Percentiles rank a stretch among this genome's conserved stretches.
Evolutionary conservation across 2,888 invertebrate species (phyloP).

Genomic region (Protophormia terraenovae): DNA sequence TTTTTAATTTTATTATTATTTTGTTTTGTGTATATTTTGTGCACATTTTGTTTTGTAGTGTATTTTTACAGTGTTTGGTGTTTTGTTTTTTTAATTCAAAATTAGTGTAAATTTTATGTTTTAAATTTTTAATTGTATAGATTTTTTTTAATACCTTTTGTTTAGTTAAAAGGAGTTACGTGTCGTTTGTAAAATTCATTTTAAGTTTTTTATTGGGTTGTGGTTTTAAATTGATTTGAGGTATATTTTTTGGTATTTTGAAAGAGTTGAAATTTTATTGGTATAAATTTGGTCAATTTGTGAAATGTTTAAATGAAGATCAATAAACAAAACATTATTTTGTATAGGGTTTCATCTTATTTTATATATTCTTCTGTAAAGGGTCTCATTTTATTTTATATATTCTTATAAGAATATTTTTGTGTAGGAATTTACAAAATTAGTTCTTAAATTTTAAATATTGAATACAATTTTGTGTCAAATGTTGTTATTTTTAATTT

Average conservation of each 20-base stretch:
- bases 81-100: conserved; percentile 43
- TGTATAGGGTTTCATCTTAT: too few species aligned
- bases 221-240: conserved; percentile 22
- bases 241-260: conserved; percentile 2
- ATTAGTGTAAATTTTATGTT: conserved; percentile 53
- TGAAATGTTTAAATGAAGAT: not conserved
- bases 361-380: too few species aligned
- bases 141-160: conserved; percentile 76
- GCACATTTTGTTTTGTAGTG: conserved; percentile 19
- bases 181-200: conserved; percentile 76
- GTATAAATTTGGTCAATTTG: too few species aligned
- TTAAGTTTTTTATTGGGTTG: conserved; percentile 67
- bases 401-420: too few species aligned
- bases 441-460: too few species aligned
- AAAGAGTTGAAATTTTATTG: not conserved
- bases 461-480: too few species aligned
- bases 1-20: conserved; percentile 37
- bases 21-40: conserved; percentile 39
- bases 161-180: conserved; percentile 76
- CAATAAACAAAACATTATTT: not conserved
- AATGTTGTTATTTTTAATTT: too few species aligned
- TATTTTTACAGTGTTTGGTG: conserved; percentile 6
- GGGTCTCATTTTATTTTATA: too few species aligned
- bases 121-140: conserved; percentile 44
- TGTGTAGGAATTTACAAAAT: too few species aligned